A percentile compares a stretch with the other conserved stretches of the same genome.
These are phyloP conservation scores for Sinodicranocentrus sp. DNA, from an alignment of 2,888 invertebrate genomes.

Conservation along the genomic window DNA sequence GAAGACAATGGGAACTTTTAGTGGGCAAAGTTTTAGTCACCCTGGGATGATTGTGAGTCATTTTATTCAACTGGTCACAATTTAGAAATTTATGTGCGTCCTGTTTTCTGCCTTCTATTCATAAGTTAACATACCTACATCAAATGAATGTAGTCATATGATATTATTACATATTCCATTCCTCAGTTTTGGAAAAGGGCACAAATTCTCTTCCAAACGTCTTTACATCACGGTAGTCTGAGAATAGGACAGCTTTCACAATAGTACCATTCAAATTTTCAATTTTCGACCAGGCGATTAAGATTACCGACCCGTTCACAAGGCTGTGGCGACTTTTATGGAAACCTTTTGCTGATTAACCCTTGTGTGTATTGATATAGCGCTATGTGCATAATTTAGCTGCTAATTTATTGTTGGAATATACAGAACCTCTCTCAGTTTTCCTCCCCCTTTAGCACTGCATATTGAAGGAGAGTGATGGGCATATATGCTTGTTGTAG, in stretches of 20 bases:
- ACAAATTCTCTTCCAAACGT: too few relatives aligned
- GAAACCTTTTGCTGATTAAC: slow-evolving; percentile 25
- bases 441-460: slow-evolving; percentile 62
- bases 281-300: slow-evolving; percentile 58
- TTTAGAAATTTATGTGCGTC: too few relatives aligned
- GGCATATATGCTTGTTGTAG: slow-evolving; percentile 1
- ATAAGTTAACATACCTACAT: too few relatives aligned
- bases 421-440: slow-evolving; percentile 51
- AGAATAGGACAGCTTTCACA: background rate
- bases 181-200: too few relatives aligned
- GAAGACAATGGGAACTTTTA: background rate
- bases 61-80: background rate
- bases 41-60: background rate
- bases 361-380: slow-evolving; percentile 33
- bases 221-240: too few relatives aligned
- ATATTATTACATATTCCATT: too few relatives aligned
- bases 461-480: slow-evolving; percentile 12
- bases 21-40: slow-evolving; percentile 3
- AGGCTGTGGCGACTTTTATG: background rate
- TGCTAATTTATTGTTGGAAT: slow-evolving; percentile 67
- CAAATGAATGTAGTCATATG: too few relatives aligned
- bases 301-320: slow-evolving; percentile 7
- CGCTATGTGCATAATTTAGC: slow-evolving; percentile 65
- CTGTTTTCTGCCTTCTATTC: too few relatives aligned
- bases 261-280: slow-evolving; percentile 57